A percentile compares a stretch with the other conserved stretches of the same genome.
Conservation (phyloP, 2,888 invertebrate species). For the Agonum fuliginosum region DNA sequence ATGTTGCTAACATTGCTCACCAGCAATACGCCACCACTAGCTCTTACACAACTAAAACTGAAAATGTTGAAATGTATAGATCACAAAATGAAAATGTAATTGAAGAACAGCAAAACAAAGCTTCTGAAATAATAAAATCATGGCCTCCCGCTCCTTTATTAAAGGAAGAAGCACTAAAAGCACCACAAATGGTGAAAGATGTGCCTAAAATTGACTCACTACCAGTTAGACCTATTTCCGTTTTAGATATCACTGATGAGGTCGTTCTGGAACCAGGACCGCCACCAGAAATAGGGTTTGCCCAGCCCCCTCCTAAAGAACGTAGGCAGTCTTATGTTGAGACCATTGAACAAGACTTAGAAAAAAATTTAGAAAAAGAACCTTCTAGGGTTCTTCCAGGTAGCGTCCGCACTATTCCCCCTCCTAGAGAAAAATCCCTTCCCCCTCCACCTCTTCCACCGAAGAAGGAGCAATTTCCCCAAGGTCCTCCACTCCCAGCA, state of each 20-base stretch:
- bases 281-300: conserved; percentile 81
- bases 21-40: conserved; percentile 66
- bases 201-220: conserved; percentile 67
- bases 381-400: conserved; percentile 75
- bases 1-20: conserved; percentile 70
- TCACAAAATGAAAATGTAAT: conserved; percentile 66
- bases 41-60: conserved; percentile 64
- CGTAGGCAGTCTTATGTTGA: conserved; percentile 77
- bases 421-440: conserved; percentile 67
- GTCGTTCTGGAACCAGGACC: conserved; percentile 79
- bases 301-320: conserved; percentile 74
- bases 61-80: conserved; percentile 61
- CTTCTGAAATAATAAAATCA: conserved; percentile 73
- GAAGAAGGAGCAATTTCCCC: conserved; percentile 70
- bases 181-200: conserved; percentile 73
- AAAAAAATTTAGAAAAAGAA: conserved; percentile 74
- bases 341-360: conserved; percentile 76
- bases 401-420: conserved; percentile 76
- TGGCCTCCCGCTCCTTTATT: conserved; percentile 71
- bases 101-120: conserved; percentile 71
- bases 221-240: conserved; percentile 70
- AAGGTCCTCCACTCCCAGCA: conserved; percentile 71
- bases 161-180: conserved; percentile 71
- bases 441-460: conserved; percentile 72
- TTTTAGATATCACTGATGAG: conserved; percentile 73